These are phyloP conservation scores for Pristionchus exspectatus DNA, from an alignment of 2,888 invertebrate genomes.

Conservation along the genomic window DNA sequence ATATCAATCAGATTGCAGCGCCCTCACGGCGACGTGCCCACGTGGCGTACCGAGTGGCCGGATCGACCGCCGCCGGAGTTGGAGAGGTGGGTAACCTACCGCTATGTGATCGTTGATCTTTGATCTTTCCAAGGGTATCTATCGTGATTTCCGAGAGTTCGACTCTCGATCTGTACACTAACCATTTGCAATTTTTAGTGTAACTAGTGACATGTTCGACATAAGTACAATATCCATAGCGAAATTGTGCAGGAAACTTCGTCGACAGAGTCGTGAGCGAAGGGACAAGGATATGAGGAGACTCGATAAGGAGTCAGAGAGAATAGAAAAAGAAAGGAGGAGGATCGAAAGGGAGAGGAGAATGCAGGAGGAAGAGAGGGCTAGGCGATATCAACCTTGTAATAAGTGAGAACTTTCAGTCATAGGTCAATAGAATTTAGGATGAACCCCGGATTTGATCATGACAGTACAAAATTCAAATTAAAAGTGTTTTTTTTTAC, in stretches of 20 bases:
- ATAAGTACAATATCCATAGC: background rate
- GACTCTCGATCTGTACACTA: too few species aligned
- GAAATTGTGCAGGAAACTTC: slow-evolving; percentile 32
- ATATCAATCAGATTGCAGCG: background rate
- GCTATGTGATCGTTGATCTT: background rate
- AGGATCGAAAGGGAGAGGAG: slow-evolving; percentile 39
- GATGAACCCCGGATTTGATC: too few species aligned
- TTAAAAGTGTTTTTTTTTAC: too few species aligned
- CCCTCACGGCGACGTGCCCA: background rate
- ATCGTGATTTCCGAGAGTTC: too few species aligned
- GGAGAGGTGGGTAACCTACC: slow-evolving; percentile 18
- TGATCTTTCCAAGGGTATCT: background rate
- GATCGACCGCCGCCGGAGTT: slow-evolving; percentile 51
- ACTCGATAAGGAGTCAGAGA: slow-evolving; percentile 33
- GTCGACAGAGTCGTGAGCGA: slow-evolving; percentile 27
- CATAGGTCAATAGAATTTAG: too few species aligned
- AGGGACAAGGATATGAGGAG: background rate
- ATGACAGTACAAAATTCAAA: too few species aligned
- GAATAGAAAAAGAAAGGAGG: slow-evolving; percentile 16
- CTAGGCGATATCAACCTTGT: slow-evolving; percentile 29
- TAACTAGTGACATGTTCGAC: too few species aligned
- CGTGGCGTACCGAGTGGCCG: slow-evolving; percentile 51
- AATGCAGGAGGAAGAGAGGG: slow-evolving; percentile 40
- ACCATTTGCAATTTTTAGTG: background rate
- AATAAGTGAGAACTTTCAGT: background rate